Percentiles rank a stretch among this genome's conserved stretches.
Evolutionary conservation across 2,888 invertebrate genomes (phyloP).

Genomic region (Halictus quadricinctus): DNA sequence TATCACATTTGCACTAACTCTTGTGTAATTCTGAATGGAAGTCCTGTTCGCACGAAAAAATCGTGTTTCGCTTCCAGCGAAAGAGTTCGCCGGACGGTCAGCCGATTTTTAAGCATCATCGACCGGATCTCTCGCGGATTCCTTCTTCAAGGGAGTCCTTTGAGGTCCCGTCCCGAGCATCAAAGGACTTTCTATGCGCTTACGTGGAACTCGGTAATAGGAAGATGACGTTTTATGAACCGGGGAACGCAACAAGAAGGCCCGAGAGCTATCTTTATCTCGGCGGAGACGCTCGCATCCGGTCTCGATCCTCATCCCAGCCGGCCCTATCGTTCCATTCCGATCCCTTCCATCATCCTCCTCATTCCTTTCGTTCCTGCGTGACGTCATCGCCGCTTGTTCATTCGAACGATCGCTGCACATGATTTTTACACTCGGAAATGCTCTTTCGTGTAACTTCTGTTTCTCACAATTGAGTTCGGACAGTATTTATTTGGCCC

Average conservation of each 20-base stretch:
- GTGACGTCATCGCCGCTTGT: constrained; percentile 9
- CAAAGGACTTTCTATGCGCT: constrained; percentile 56
- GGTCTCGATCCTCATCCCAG: constrained; percentile 39
- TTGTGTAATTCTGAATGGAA: not conserved
- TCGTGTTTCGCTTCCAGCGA: not conserved
- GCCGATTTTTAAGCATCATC: constrained; percentile 4
- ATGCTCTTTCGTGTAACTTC: not conserved
- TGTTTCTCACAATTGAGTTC: too few species aligned
- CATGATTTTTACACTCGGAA: not conserved
- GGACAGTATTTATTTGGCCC: too few species aligned
- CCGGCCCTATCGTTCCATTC: constrained; percentile 23
- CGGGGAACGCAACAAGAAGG: constrained; percentile 50
- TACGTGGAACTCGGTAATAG: constrained; percentile 57
- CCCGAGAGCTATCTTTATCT: constrained; percentile 62
- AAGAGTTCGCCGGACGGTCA: not conserved
- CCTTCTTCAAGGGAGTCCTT: constrained; percentile 38
- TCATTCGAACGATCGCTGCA: not conserved
- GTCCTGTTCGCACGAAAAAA: not conserved
- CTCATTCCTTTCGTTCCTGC: constrained; percentile 27
- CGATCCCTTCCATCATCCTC: constrained; percentile 22
- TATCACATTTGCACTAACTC: too few species aligned
- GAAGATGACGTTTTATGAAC: constrained; percentile 57
- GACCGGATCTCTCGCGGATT: constrained; percentile 8
- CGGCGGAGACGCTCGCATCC: constrained; percentile 52
- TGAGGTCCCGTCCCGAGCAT: constrained; percentile 23